Conservation (phyloP, 2,797 vertebrate species). For the Sebastes matsubarae region DNA sequence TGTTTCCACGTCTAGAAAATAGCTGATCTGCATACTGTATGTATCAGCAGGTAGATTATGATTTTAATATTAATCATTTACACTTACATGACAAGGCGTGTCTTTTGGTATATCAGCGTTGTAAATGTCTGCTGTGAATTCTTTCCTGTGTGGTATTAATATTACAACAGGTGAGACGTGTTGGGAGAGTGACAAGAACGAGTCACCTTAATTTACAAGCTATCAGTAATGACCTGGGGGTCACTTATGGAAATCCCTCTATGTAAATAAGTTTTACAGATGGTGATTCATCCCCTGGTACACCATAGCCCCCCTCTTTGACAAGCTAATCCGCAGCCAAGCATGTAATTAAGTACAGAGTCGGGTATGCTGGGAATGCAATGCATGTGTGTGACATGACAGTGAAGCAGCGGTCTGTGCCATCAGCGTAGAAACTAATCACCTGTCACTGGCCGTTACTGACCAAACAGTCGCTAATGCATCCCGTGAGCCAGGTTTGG, state of each 20-base stretch:
- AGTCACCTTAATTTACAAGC: conserved; percentile 36
- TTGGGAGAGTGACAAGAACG: conserved; percentile 6
- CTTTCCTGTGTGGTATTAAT: background rate
- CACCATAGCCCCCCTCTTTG: conserved; percentile 42
- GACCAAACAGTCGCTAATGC: conserved; percentile 25
- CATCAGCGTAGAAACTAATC: conserved; percentile 37
- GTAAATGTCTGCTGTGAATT: background rate
- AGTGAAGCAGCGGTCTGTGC: conserved; percentile 7
- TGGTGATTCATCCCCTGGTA: conserved; percentile 53
- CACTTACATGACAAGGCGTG: background rate
- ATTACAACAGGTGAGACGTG: conserved; percentile 35
- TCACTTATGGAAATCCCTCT: conserved; percentile 54
- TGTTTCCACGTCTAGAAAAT: background rate
- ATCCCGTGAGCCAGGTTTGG: background rate
- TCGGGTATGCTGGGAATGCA: conserved; percentile 15
- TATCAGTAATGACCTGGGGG: conserved; percentile 45
- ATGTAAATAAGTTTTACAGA: conserved; percentile 53
- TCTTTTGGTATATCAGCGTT: background rate
- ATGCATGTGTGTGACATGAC: conserved; percentile 32
- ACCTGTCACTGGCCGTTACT: conserved; percentile 32
- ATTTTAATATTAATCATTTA: background rate
- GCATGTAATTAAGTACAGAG: conserved; percentile 76
- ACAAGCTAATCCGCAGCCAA: conserved; percentile 69
- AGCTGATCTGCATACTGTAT: background rate
- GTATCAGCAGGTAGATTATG: background rate